Evolutionary conservation across 2,797 vertebrate species (phyloP), one percentile per base, ranked within the genome.

Genomic region (Limnodromus scolopaceus): DNA sequence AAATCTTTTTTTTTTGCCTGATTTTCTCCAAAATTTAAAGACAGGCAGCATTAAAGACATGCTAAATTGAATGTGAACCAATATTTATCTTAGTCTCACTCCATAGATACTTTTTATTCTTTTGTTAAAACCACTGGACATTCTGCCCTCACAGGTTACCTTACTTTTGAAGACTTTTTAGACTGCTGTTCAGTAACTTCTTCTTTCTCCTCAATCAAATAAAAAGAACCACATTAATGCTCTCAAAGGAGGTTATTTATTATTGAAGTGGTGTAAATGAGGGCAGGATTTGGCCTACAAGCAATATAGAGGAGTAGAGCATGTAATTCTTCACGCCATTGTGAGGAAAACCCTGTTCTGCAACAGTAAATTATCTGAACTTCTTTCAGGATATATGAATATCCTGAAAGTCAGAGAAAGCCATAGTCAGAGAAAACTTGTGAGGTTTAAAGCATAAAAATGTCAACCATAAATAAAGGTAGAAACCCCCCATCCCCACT

Each of bases 391-490:
- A 78, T 97, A 32, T 93, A 66, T 58, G 58, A 97, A 97, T 92
- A 43, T 43, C 41, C 41, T 43, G 41, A 43, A 43, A 43, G 41
- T 17, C 41, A 43, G 41, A 43, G 41, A 43, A 43, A 43, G 16
- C 80, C 86, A 90, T 41, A 85, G 83, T 90, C 87, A 97, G 89
- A 96, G 77, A 96, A 91, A 89, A 69, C 66, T 84, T 96, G 70
- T 86, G 79, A 97, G 94, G 85, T 95, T 95, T 96, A 91, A 97
- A 95, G 43, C 93, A 91, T 96, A 95, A 98, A 97, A 97, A 93
- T 95, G 85, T 86, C 96, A 96, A 76, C 90, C 76, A 94, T 97
- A 97, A 98, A 97, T 97, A 97, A 98, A 97, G 66, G 78, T 85
- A 70, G 66, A 97, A 97, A 85, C 25, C 65, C 60, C 72, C 95